Percentiles rank a stretch among this genome's conserved stretches.
phyloP scores from a whole-genome alignment of 2,888 invertebrate genomes.

The Cheilosia vulpina region DNA sequence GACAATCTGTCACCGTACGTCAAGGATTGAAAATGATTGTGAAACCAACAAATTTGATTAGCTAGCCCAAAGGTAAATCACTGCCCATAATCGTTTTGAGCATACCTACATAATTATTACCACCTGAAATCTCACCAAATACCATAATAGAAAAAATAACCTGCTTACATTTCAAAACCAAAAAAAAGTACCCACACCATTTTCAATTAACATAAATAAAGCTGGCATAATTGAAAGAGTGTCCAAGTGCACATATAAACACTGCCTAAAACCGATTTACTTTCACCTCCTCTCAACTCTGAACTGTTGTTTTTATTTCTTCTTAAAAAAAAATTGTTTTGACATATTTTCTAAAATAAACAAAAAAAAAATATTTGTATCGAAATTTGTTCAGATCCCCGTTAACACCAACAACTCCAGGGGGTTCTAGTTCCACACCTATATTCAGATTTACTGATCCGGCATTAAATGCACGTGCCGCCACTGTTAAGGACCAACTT shows the following conservation, averaged over 20 bases:
- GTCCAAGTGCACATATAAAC: slow-evolving; percentile 9
- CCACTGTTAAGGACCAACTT: slow-evolving; percentile 97
- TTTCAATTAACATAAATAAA: slow-evolving; percentile 16
- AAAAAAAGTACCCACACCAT: background rate
- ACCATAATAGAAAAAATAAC: background rate
- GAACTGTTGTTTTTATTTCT: slow-evolving; percentile 19
- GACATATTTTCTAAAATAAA: slow-evolving; percentile 46
- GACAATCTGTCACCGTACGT: too few relatives aligned
- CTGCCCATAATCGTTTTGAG: too few relatives aligned
- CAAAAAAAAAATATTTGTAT: slow-evolving; percentile 75
- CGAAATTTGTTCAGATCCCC: slow-evolving; percentile 88
- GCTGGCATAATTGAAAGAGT: background rate
- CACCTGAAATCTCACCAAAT: background rate
- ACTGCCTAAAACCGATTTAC: slow-evolving; percentile 30
- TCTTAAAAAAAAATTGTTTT: slow-evolving; percentile 39
- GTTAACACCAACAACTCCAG: slow-evolving; percentile 88
- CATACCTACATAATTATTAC: too few relatives aligned
- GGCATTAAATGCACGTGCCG: slow-evolving; percentile 94
- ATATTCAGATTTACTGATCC: slow-evolving; percentile 96
- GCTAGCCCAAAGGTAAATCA: too few relatives aligned
- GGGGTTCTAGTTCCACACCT: slow-evolving; percentile 87
- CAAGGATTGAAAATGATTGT: too few relatives aligned
- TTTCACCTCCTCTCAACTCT: slow-evolving; percentile 16
- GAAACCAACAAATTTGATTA: too few relatives aligned
- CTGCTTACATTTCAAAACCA: background rate